These are phyloP conservation scores for Aleiodes sp. DNA, from an alignment of 1,140 invertebrate genomes.

Conservation along the genomic window DNA sequence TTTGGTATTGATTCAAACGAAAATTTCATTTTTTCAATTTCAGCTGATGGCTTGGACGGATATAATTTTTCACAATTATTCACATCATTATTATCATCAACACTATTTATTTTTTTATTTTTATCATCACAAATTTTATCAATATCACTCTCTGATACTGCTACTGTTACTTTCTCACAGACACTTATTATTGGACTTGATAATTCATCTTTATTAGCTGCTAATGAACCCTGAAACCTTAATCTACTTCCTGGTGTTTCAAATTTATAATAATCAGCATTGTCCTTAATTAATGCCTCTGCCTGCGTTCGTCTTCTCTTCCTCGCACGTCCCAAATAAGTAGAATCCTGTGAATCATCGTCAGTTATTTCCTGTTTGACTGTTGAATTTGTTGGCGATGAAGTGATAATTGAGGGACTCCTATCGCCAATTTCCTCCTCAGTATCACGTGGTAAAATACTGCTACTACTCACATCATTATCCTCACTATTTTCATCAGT, in stretches of 20 bases:
- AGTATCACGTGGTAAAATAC: constrained; percentile 61
- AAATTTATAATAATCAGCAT: constrained; percentile 73
- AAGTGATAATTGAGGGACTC: constrained; percentile 1
- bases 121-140: background rate
- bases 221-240: constrained; percentile 57
- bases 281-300: constrained; percentile 70
- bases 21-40: constrained; percentile 75
- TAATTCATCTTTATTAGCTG: background rate
- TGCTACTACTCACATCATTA: constrained; percentile 57
- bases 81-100: constrained; percentile 60
- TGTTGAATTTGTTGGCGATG: constrained; percentile 28
- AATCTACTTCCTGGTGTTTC: constrained; percentile 69
- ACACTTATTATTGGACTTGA: background rate
- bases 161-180: background rate
- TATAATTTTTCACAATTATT: constrained; percentile 49
- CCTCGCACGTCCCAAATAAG: constrained; percentile 47
- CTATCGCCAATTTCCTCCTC: constrained; percentile 54
- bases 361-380: constrained; percentile 49
- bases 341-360: constrained; percentile 57
- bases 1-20: constrained; percentile 78
- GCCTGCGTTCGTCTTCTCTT: constrained; percentile 69
- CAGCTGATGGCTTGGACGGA: constrained; percentile 67
- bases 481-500: constrained; percentile 63
- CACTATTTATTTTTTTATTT: constrained; percentile 50
- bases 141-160: background rate